Conservation (phyloP, 2,888 invertebrate species). For the Mimumesa dahlbomi region DNA sequence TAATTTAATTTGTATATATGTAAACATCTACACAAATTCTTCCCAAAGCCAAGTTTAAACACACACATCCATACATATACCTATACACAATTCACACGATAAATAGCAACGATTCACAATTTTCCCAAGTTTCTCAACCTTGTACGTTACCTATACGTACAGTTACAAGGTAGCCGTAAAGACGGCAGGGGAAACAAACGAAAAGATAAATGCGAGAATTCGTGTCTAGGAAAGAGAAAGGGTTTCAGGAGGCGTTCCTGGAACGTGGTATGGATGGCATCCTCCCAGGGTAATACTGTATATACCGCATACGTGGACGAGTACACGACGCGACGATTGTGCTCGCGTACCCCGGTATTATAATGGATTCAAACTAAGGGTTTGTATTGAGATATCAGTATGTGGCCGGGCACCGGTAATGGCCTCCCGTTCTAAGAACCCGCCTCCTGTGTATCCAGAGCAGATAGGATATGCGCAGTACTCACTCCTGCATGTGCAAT, state of each 20-base stretch:
- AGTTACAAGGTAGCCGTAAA: neutral
- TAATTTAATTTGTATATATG: no score
- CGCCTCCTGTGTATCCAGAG: conserved; percentile 69
- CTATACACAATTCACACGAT: no score
- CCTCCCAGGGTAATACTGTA: conserved; percentile 50
- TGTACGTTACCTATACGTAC: neutral
- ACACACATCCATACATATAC: no score
- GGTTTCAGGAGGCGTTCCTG: conserved; percentile 51
- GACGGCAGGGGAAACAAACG: conserved; percentile 26
- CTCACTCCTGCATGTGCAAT: conserved; percentile 37
- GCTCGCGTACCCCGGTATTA: conserved; percentile 70
- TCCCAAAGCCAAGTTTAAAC: no score
- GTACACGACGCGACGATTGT: conserved; percentile 63
- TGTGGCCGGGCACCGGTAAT: conserved; percentile 77
- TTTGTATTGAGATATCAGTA: conserved; percentile 80
- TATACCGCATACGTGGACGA: conserved; percentile 40
- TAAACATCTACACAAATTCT: no score
- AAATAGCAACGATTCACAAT: no score
- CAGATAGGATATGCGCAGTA: conserved; percentile 68
- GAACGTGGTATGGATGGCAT: conserved; percentile 56
- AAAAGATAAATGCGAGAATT: conserved; percentile 46
- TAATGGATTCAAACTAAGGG: conserved; percentile 80
- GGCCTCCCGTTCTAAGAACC: conserved; percentile 78
- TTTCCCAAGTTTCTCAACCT: no score
- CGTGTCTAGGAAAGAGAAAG: conserved; percentile 55